Conservation (phyloP, 1,140 invertebrate species). For the Lepidostoma basale region DNA sequence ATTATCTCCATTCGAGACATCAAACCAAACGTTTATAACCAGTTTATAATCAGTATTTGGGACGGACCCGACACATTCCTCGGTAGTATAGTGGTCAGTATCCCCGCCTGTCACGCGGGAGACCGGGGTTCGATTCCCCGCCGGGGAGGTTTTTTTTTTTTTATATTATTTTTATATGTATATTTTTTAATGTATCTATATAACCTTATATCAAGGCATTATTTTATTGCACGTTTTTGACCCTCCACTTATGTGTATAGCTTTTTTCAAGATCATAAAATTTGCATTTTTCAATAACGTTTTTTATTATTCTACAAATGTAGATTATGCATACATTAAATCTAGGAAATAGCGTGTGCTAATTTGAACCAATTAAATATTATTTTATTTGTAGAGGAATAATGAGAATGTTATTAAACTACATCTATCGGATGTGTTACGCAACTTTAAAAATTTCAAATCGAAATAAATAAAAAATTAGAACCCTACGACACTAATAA, state of each 20-base stretch:
- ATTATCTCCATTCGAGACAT: neutral
- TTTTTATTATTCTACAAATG: neutral
- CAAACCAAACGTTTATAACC: neutral
- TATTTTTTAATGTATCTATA: neutral
- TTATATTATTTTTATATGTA: neutral
- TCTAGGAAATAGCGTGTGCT: neutral
- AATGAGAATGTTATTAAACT: neutral
- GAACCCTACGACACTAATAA: no score
- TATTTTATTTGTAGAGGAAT: neutral
- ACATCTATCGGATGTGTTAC: neutral
- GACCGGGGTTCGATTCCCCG: constrained; percentile 48
- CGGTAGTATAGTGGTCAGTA: constrained; percentile 47
- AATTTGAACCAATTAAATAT: neutral
- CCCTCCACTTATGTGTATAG: neutral
- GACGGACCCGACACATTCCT: neutral
- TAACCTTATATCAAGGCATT: neutral
- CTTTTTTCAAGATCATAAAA: neutral
- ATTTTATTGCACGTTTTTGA: neutral
- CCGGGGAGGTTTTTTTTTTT: constrained; percentile 43
- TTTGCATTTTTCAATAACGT: neutral
- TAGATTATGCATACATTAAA: neutral
- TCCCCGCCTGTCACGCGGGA: constrained; percentile 47
- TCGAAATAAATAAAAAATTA: neutral
- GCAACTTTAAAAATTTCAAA: neutral
- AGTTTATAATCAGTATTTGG: constrained; percentile 9